These are phyloP conservation scores for Anas platyrhynchos DNA, from an alignment of 2,113 vertebrate species.

Conservation along the genomic window DNA sequence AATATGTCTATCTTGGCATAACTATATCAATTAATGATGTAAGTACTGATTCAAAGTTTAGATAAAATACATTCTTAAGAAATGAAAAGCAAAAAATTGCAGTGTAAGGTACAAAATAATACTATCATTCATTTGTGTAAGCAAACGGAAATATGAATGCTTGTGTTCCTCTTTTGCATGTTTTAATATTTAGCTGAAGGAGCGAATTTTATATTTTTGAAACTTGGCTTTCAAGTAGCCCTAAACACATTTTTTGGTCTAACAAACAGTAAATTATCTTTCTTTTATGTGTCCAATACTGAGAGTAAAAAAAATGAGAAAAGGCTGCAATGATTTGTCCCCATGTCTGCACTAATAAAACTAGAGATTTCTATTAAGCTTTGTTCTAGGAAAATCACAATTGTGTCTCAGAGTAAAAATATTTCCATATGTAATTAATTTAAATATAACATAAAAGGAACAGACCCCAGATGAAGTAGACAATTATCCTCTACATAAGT, in stretches of 20 bases:
- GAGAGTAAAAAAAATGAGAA: conserved; percentile 34
- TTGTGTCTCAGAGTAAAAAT: conserved; percentile 38
- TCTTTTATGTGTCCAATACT: conserved; percentile 1
- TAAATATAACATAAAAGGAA: conserved; percentile 67
- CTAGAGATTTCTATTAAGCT: conserved; percentile 31
- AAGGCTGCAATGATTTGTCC: conserved; percentile 25
- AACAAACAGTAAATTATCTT: not conserved
- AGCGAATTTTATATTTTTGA: not conserved
- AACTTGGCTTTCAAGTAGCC: not conserved
- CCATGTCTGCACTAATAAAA: conserved; percentile 20
- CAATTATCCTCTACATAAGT: conserved; percentile 49
- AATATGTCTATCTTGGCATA: not conserved
- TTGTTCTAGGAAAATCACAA: conserved; percentile 52
- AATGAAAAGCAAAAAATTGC: not conserved
- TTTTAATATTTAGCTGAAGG: not conserved
- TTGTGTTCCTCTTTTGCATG: not conserved
- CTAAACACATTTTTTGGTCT: not conserved
- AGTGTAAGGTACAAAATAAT: not conserved
- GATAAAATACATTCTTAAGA: not conserved
- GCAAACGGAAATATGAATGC: not conserved
- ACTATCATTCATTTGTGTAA: not conserved
- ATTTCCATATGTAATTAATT: conserved; percentile 72
- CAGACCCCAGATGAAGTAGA: conserved; percentile 49
- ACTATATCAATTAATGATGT: not conserved
- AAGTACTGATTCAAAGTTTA: not conserved